phyloP scores from a whole-genome alignment of 1,140 invertebrate species.

The Charaxes varanes region DNA sequence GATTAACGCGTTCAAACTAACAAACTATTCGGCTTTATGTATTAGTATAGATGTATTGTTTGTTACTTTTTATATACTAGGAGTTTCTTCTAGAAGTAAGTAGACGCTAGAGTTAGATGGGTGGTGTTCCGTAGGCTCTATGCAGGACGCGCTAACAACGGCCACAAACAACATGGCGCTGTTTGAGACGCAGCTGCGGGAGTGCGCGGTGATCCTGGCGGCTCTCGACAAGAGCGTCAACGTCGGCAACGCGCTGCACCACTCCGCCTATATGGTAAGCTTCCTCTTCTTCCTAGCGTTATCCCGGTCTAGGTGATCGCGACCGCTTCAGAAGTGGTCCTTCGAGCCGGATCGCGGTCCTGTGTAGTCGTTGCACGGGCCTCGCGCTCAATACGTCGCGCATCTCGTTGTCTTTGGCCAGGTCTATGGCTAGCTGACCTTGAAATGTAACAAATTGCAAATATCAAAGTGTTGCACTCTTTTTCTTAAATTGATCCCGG shows the following conservation, averaged over 20 bases:
- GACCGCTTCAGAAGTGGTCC: conserved; percentile 79
- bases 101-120: too few relatives aligned
- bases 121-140: conserved; percentile 69
- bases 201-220: conserved; percentile 68
- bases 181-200: conserved; percentile 76
- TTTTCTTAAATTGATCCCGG: too few relatives aligned
- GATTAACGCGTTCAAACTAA: too few relatives aligned
- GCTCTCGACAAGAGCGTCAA: conserved; percentile 61
- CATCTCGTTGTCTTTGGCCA: conserved; percentile 78
- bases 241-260: conserved; percentile 60
- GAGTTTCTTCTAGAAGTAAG: too few relatives aligned
- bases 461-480: too few relatives aligned
- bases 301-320: conserved; percentile 77
- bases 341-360: conserved; percentile 77
- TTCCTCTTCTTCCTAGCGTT: too few relatives aligned
- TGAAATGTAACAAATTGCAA: too few relatives aligned
- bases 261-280: conserved; percentile 69
- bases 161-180: conserved; percentile 78
- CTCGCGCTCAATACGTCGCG: conserved; percentile 79
- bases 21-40: too few relatives aligned
- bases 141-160: conserved; percentile 77
- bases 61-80: too few relatives aligned
- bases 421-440: conserved; percentile 78
- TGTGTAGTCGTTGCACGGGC: conserved; percentile 76
- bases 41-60: too few relatives aligned